Evolutionary conservation across 1,140 invertebrate genomes (phyloP).

Genomic region (Metaphire vulgaris): DNA sequence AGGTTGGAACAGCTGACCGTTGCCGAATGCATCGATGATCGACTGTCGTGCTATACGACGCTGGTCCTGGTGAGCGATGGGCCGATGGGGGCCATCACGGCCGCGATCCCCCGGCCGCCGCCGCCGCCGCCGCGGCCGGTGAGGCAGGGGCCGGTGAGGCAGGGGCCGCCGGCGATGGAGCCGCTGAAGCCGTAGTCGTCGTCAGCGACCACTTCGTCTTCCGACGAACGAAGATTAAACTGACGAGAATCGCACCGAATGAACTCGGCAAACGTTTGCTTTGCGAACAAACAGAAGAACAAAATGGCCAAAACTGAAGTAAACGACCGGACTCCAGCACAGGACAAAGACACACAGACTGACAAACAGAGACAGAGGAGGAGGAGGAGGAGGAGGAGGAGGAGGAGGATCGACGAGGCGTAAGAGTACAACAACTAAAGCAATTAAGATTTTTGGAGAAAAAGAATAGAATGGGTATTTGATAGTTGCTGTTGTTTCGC

Average conservation of each 20-base stretch:
- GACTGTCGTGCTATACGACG: neutral
- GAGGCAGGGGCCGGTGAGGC: no score
- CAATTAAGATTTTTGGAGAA: neutral
- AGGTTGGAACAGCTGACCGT: no score
- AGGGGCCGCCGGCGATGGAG: neutral
- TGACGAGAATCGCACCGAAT: neutral
- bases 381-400: no score
- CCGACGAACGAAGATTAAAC: neutral
- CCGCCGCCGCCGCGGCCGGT: no score
- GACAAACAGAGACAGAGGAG: neutral
- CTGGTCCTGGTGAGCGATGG: neutral
- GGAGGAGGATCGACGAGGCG: neutral
- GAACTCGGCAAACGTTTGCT: neutral
- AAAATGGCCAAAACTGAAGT: no score
- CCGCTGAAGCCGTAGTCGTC: neutral
- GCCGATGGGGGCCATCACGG: no score
- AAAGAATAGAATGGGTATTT: no score
- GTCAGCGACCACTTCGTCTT: neutral
- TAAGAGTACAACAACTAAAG: neutral
- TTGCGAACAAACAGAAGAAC: neutral
- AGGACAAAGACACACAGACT: neutral
- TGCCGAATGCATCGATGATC: no score
- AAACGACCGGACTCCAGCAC: no score
- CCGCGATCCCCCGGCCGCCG: no score
- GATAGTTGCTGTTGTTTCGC: no score